phyloP scores from a whole-genome alignment of 2,888 invertebrate genomes.

The Philhelius pedissequus region DNA sequence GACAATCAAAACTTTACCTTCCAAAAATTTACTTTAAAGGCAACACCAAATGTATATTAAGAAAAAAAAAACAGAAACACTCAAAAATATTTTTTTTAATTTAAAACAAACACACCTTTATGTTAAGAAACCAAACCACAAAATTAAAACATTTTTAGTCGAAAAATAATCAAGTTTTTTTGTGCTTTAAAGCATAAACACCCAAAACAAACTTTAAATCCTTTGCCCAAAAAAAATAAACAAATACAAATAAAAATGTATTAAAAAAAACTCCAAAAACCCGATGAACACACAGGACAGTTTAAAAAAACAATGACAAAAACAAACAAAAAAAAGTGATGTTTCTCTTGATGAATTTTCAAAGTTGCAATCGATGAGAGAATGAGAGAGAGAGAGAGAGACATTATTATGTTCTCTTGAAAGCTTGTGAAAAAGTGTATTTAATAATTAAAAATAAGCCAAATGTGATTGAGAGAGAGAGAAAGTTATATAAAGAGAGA shows the following conservation, averaged over 20 bases:
- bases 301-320: not conserved
- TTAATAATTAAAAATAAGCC: conserved; percentile 12
- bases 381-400: conserved; percentile 19
- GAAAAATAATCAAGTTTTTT: not conserved
- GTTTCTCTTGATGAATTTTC: conserved; percentile 3
- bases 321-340: conserved; percentile 16
- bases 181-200: not conserved
- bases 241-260: not conserved
- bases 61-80: not conserved
- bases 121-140: not conserved
- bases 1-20: not conserved
- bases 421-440: conserved; percentile 46
- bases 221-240: not conserved
- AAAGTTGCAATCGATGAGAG: conserved; percentile 13
- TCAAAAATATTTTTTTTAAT: not conserved
- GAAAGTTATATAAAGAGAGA: conserved; percentile 15
- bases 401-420: not conserved
- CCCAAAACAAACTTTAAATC: not conserved
- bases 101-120: conserved; percentile 20
- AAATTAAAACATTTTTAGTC: not conserved
- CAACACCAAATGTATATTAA: not conserved
- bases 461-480: not conserved
- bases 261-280: conserved; percentile 5
- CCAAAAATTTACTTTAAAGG: not conserved
- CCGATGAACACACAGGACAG: conserved; percentile 2